Conservation (phyloP, 2,113 vertebrate species). For the Microtus montanus region DNA sequence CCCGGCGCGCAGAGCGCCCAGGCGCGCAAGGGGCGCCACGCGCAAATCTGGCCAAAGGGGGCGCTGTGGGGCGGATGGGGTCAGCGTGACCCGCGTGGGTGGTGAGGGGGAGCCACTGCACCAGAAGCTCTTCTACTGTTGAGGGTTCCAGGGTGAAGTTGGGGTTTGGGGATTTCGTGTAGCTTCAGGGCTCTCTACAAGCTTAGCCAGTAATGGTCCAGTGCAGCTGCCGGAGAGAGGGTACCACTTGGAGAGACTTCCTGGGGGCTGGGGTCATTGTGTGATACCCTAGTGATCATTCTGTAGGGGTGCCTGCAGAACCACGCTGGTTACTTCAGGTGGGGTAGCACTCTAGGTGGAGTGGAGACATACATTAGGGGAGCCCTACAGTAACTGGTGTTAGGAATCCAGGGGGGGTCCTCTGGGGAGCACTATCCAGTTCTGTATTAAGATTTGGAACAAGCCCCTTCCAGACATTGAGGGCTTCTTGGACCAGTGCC, state of each 20-base stretch:
- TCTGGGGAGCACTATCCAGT: background rate
- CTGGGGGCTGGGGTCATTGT: background rate
- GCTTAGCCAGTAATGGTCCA: background rate
- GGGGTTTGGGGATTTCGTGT: background rate
- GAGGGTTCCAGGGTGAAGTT: background rate
- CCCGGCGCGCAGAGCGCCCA: background rate
- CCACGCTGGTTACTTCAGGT: background rate
- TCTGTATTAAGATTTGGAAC: background rate
- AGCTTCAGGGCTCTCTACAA: background rate
- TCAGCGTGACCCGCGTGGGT: constrained; percentile 27
- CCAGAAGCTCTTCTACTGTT: background rate
- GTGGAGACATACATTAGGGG: too few species aligned
- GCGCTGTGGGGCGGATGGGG: constrained; percentile 58
- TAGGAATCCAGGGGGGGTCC: background rate
- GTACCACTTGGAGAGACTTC: background rate
- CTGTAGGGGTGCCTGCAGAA: background rate
- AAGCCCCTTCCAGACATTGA: background rate
- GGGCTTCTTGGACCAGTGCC: background rate
- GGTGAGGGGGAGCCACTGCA: background rate
- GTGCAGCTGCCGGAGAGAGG: background rate
- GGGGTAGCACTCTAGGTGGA: background rate
- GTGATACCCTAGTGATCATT: background rate
- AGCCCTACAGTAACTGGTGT: background rate
- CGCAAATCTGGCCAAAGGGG: constrained; percentile 28
- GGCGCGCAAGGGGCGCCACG: background rate